Conservation (phyloP, 2,113 vertebrate species). For the Lepisosteus oculatus region DNA sequence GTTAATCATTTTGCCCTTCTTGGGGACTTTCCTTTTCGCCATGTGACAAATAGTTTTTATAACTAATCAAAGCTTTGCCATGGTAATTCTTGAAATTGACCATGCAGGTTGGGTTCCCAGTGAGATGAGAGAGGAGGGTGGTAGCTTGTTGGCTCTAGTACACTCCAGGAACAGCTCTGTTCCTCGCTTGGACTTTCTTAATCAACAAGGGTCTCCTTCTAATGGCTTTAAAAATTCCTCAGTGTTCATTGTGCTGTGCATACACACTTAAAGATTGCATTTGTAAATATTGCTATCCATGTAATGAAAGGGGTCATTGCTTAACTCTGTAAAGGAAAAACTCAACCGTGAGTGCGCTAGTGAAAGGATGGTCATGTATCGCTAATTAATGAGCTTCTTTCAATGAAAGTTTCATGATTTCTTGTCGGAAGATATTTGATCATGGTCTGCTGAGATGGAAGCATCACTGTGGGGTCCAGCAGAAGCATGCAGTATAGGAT, state of each 20-base stretch:
- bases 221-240: slow-evolving; percentile 40
- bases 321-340: not conserved
- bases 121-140: not conserved
- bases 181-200: slow-evolving; percentile 42
- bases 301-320: slow-evolving; percentile 11
- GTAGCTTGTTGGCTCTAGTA: not conserved
- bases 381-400: slow-evolving; percentile 9
- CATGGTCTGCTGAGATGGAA: slow-evolving; percentile 30
- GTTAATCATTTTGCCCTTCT: slow-evolving; percentile 3
- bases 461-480: slow-evolving; percentile 18
- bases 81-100: slow-evolving; percentile 1
- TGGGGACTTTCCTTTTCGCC: not conserved
- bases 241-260: not conserved
- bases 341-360: no score
- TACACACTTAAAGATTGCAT: not conserved
- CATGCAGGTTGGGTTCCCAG: not conserved
- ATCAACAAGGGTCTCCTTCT: slow-evolving; percentile 36
- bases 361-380: not conserved
- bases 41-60: slow-evolving; percentile 1
- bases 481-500: slow-evolving; percentile 38
- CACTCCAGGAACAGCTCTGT: not conserved
- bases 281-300: slow-evolving; percentile 15
- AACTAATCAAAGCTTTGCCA: slow-evolving; percentile 27
- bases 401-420: slow-evolving; percentile 53
- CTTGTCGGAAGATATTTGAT: slow-evolving; percentile 41